Evolutionary conservation across 2,888 invertebrate genomes (phyloP).

Genomic region (Pseudanteris insignis): DNA sequence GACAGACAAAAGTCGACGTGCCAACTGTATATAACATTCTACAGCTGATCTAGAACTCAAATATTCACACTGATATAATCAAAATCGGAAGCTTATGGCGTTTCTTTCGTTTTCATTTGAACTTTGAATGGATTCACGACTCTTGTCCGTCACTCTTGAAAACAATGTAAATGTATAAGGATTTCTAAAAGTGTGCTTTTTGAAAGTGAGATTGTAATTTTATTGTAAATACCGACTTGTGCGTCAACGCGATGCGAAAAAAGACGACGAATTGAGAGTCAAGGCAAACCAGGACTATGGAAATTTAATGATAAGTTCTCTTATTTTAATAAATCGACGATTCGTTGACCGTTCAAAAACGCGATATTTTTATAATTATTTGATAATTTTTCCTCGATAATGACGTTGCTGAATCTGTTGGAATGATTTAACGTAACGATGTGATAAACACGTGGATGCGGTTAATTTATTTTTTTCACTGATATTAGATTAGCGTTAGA

Average conservation of each 20-base stretch:
- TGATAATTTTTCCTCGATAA: constrained; percentile 26
- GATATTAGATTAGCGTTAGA: constrained; percentile 20
- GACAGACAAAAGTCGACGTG: constrained; percentile 6
- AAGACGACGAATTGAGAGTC: background rate
- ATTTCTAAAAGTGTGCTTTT: constrained; percentile 37
- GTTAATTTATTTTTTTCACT: constrained; percentile 23
- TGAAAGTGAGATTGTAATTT: constrained; percentile 33
- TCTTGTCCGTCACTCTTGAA: constrained; percentile 7
- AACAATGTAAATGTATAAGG: constrained; percentile 10
- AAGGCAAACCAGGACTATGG: background rate
- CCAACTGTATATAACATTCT: background rate
- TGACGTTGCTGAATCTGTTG: constrained; percentile 14
- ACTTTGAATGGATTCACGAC: background rate
- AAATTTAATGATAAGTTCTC: constrained; percentile 3
- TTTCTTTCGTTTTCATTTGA: too few relatives aligned
- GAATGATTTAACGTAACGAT: constrained; percentile 18
- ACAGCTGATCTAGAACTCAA: too few relatives aligned
- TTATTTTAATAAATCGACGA: too few relatives aligned
- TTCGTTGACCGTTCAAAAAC: constrained; percentile 9
- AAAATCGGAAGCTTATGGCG: too few relatives aligned
- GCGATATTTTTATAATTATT: constrained; percentile 27
- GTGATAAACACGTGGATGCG: constrained; percentile 19
- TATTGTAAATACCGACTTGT: constrained; percentile 36
- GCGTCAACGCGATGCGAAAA: constrained; percentile 15
- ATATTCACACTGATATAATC: too few relatives aligned